A percentile compares a stretch with the other conserved stretches of the same genome.
phyloP scores from a whole-genome alignment of 2,888 invertebrate species.

The Nymphalis polychloros region DNA sequence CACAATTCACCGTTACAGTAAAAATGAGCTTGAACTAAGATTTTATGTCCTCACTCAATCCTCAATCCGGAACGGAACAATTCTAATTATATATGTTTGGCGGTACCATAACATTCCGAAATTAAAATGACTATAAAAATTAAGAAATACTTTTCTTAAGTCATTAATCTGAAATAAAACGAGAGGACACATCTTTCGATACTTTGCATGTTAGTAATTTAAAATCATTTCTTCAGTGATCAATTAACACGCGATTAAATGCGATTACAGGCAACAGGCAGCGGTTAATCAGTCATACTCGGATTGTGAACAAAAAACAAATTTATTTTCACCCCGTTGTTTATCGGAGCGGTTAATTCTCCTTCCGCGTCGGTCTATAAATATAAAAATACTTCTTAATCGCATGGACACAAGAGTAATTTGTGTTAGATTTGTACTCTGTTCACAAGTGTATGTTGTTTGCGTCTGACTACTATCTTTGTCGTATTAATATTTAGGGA shows the following conservation, averaged over 20 bases:
- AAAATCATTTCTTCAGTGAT: slow-evolving; percentile 2
- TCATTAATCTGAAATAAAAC: too few relatives aligned
- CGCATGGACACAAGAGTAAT: background rate
- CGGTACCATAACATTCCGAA: too few relatives aligned
- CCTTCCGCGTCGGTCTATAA: background rate
- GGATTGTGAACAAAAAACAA: slow-evolving; percentile 13
- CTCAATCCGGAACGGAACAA: too few relatives aligned
- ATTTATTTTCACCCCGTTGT: slow-evolving; percentile 3
- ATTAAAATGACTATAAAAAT: too few relatives aligned
- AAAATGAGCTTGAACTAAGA: too few relatives aligned
- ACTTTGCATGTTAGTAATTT: background rate
- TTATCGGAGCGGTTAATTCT: slow-evolving; percentile 8
- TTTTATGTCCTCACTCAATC: too few relatives aligned
- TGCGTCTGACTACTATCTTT: too few relatives aligned
- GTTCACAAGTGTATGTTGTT: too few relatives aligned
- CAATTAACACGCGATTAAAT: slow-evolving; percentile 18
- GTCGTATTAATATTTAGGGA: too few relatives aligned
- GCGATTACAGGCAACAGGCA: slow-evolving; percentile 14
- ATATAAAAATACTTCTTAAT: background rate
- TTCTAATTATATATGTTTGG: too few relatives aligned
- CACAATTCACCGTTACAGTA: too few relatives aligned
- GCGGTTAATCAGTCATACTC: slow-evolving; percentile 15
- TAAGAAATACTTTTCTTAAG: too few relatives aligned
- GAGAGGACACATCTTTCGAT: background rate
- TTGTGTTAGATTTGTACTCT: background rate